phyloP scores from a whole-genome alignment of 2,113 vertebrate species.

The Carlito syrichta region DNA sequence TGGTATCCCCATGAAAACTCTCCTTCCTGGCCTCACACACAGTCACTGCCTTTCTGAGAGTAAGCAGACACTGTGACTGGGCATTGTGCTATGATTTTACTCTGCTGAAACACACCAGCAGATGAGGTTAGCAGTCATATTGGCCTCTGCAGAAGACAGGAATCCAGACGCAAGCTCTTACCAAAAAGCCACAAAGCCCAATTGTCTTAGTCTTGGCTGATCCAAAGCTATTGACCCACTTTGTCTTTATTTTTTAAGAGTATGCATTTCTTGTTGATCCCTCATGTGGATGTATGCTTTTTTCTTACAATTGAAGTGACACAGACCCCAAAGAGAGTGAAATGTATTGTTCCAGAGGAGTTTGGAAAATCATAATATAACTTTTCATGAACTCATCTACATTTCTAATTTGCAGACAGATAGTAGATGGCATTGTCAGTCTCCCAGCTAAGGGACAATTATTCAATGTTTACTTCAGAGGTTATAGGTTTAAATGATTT shows the following conservation, averaged over 20 bases:
- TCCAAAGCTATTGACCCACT: neutral
- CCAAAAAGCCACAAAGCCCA: neutral
- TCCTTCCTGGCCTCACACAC: neutral
- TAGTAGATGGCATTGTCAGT: neutral
- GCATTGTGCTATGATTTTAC: neutral
- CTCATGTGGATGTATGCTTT: neutral
- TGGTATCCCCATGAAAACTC: neutral
- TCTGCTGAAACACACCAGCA: neutral
- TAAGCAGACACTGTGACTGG: neutral
- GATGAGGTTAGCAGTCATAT: neutral
- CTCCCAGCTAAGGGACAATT: neutral
- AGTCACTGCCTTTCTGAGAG: neutral
- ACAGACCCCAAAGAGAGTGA: neutral
- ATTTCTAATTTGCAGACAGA: neutral
- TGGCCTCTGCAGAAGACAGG: neutral
- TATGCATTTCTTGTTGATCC: neutral
- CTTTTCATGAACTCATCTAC: neutral
- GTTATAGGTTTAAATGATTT: neutral
- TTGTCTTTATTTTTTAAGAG: neutral
- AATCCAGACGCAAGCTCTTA: neutral
- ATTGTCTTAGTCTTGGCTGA: neutral
- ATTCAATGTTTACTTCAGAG: neutral
- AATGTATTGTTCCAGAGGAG: neutral
- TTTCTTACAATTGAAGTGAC: neutral
- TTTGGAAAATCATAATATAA: neutral